Evolutionary conservation across 2,113 vertebrate species (phyloP).

Genomic region (Lamprologus speciosus): DNA sequence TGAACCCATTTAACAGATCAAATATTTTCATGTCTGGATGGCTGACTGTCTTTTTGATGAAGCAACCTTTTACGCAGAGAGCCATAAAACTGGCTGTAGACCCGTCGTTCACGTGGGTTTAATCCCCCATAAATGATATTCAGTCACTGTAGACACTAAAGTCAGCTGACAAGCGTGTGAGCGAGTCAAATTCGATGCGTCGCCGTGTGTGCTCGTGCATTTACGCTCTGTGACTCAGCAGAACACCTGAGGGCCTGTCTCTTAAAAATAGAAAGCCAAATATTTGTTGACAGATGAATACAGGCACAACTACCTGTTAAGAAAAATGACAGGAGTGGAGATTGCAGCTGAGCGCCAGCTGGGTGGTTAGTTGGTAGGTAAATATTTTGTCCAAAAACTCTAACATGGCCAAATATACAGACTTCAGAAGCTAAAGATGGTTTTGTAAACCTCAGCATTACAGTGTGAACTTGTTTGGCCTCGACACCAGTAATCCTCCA

Average conservation of each 20-base stretch:
- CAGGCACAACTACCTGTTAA: neutral
- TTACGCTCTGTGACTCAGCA: neutral
- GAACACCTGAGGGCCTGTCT: neutral
- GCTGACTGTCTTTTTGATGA: fast-evolving
- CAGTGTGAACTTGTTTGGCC: neutral
- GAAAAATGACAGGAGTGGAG: neutral
- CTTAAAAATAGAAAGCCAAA: neutral
- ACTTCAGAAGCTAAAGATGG: neutral
- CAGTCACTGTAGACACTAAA: neutral
- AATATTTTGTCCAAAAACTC: neutral
- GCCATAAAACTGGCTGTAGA: neutral
- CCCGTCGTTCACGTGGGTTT: neutral
- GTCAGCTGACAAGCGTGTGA: neutral
- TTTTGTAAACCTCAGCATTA: neutral
- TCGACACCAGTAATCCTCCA: neutral
- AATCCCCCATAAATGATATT: neutral
- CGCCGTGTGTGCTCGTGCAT: neutral
- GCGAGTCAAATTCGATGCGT: neutral
- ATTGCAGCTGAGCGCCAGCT: neutral
- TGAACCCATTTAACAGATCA: neutral
- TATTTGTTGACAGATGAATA: neutral
- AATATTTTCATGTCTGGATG: neutral
- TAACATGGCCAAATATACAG: neutral
- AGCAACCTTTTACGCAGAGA: neutral
- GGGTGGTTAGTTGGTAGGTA: neutral